Percentiles rank a stretch among this genome's conserved stretches.
phyloP scores from a whole-genome alignment of 2,797 vertebrate genomes.

The Danio albolineatus region DNA sequence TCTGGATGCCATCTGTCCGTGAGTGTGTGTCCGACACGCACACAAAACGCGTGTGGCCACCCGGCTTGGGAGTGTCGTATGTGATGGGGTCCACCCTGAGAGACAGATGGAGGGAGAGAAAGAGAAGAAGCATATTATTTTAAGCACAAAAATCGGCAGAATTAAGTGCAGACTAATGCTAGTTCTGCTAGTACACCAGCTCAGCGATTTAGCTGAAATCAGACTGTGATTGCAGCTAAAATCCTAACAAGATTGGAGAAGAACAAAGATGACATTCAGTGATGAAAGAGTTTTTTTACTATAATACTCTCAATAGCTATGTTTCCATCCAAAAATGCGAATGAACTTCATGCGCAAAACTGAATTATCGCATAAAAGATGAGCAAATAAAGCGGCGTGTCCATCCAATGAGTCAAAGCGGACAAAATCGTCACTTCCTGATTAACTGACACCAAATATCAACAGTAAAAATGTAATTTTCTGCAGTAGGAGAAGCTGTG shows the following conservation, averaged over 20 bases:
- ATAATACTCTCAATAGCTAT: too few species aligned
- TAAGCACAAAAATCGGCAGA: neutral
- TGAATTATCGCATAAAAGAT: too few species aligned
- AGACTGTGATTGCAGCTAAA: neutral
- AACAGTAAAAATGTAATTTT: too few species aligned
- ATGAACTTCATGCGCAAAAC: too few species aligned
- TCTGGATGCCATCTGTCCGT: slow-evolving; percentile 98
- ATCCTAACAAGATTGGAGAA: neutral
- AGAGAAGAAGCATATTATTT: slow-evolving; percentile 8
- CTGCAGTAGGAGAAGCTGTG: too few species aligned
- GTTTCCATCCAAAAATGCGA: too few species aligned
- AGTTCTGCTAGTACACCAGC: neutral
- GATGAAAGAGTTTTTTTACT: too few species aligned
- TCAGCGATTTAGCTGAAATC: neutral
- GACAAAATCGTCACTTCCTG: too few species aligned
- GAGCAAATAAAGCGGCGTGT: too few species aligned
- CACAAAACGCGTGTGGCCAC: slow-evolving; percentile 97
- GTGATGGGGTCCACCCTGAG: slow-evolving; percentile 87
- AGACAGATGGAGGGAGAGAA: slow-evolving; percentile 6
- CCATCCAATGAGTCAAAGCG: too few species aligned
- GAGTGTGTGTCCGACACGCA: slow-evolving; percentile 98
- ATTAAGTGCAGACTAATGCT: neutral
- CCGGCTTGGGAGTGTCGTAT: slow-evolving; percentile 94
- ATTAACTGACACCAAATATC: too few species aligned
- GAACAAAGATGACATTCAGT: neutral